Base-by-base conservation (phyloP, 2,888 invertebrate genomes). In the Micoletzkya japonica region DNA sequence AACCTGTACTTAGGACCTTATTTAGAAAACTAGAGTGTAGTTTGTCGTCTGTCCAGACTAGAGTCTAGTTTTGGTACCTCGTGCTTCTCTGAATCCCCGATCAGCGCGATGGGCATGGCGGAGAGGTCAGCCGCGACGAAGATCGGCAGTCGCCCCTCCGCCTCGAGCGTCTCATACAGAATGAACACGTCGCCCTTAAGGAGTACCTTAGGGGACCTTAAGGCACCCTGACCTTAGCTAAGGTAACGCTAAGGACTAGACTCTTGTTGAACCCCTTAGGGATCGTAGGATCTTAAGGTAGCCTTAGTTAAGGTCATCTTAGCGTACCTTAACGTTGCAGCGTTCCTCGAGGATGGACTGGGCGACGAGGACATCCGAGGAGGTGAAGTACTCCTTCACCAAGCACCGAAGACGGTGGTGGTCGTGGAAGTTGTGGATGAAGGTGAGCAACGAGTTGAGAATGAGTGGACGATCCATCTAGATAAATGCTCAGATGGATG, bases 361-460 rank as follows among this genome's bases (percentile, higher is more conserved):
- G 14, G 71, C 71, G 34, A 66, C 71, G 32, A 26, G 17, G 39
- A 71, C 58, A 36, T 54, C 71, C 24, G n/a, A 36, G 10, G 32
- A 4, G n/a, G 73, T 30, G 28, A 73, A 73, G 59, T 49, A 70
- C 34, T 67, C 57, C 34, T 37, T 6, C n/a, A 73, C 63, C 28
- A 73, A 57, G 10, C 59, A 34, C 28, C 61, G 61, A 26, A 70
- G 44, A 3, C 58, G 56, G 20, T 67, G 61, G 30, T 57, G 49
- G 24, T 66, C 70, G 36, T 66, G 73, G 50, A 70, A 75, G 60
- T 74, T 75, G 63, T 78, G 72, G 32, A 81, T 64, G 72, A 82
- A 81, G 63, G 79, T 80, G 59, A 82, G 76, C 59, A 81, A 67
- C n/a, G 81, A 79, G 70, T 82, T 79, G 54, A 81, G 70, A 34